Conservation (phyloP, 2,888 invertebrate species). For the Lymantria monacha region DNA sequence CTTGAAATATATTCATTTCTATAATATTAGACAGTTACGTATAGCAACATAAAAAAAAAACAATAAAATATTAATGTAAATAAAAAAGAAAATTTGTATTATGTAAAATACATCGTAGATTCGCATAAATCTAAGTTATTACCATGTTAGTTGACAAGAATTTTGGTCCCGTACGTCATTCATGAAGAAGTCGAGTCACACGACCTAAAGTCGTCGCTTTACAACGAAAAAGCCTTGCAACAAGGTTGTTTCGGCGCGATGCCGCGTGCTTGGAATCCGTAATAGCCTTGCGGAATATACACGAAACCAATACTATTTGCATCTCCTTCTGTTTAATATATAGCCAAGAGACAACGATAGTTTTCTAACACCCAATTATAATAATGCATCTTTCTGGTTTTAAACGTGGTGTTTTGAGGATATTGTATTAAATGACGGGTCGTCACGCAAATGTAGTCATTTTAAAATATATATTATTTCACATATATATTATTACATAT, state of each 20-base stretch:
- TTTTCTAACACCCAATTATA: slow-evolving; percentile 24
- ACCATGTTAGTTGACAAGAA: slow-evolving; percentile 21
- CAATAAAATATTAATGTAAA: no score
- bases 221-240: slow-evolving; percentile 64
- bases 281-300: slow-evolving; percentile 60
- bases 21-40: no score
- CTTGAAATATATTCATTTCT: no score
- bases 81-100: background rate
- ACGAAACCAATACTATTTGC: slow-evolving; percentile 25
- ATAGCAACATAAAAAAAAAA: no score
- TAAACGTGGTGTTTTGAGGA: background rate
- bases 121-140: slow-evolving; percentile 14
- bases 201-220: slow-evolving; percentile 44
- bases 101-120: slow-evolving; percentile 9
- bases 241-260: slow-evolving; percentile 67
- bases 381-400: slow-evolving; percentile 9
- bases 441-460: no score
- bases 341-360: slow-evolving; percentile 12
- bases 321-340: slow-evolving; percentile 24
- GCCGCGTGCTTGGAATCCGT: slow-evolving; percentile 62
- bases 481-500: no score
- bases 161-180: slow-evolving; percentile 23
- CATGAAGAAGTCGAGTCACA: slow-evolving; percentile 29
- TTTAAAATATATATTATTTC: no score
- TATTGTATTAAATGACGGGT: no score